Percentiles rank a stretch among this genome's conserved stretches.
Evolutionary conservation across 2,888 invertebrate genomes (phyloP).

Genomic region (Maniola hyperantus): DNA sequence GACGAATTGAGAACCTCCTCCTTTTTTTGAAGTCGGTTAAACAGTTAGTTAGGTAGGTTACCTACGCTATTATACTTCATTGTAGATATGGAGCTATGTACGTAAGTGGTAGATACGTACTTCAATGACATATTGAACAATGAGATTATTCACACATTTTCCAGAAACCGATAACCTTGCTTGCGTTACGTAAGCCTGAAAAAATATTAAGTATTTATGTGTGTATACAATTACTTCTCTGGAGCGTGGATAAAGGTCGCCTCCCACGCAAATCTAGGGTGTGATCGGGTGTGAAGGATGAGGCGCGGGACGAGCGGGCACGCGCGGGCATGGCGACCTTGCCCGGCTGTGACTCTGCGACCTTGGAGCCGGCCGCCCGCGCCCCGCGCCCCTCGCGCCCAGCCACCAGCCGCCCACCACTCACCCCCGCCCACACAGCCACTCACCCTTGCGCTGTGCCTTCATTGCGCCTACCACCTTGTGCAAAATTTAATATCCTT

Average conservation of each 20-base stretch:
- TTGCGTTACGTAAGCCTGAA: constrained; percentile 57
- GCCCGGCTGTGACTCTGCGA: constrained; percentile 82
- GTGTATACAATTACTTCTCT: constrained; percentile 75
- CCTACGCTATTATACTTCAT: neutral
- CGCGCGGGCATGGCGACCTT: constrained; percentile 80
- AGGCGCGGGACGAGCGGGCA: constrained; percentile 59
- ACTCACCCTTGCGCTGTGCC: constrained; percentile 50
- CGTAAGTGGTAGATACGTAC: neutral
- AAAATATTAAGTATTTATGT: constrained; percentile 67
- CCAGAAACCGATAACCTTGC: constrained; percentile 40
- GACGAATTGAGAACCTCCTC: too few species aligned
- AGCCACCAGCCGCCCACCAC: constrained; percentile 41
- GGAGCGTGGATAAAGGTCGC: constrained; percentile 80
- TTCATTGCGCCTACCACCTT: constrained; percentile 61
- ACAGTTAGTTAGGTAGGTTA: neutral
- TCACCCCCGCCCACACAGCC: constrained; percentile 53
- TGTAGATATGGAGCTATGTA: constrained; percentile 3
- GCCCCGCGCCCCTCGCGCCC: constrained; percentile 43
- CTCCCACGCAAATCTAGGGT: constrained; percentile 78
- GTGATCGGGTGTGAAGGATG: constrained; percentile 63
- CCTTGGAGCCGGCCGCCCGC: constrained; percentile 72
- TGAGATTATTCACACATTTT: constrained; percentile 36
- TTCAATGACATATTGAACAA: constrained; percentile 30
- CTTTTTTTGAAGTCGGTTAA: too few species aligned
- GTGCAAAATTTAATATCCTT: constrained; percentile 74